A percentile compares a stretch with the other conserved stretches of the same genome.
These are phyloP conservation scores for Tachina lurida DNA, from an alignment of 2,888 invertebrate genomes.

Conservation along the genomic window DNA sequence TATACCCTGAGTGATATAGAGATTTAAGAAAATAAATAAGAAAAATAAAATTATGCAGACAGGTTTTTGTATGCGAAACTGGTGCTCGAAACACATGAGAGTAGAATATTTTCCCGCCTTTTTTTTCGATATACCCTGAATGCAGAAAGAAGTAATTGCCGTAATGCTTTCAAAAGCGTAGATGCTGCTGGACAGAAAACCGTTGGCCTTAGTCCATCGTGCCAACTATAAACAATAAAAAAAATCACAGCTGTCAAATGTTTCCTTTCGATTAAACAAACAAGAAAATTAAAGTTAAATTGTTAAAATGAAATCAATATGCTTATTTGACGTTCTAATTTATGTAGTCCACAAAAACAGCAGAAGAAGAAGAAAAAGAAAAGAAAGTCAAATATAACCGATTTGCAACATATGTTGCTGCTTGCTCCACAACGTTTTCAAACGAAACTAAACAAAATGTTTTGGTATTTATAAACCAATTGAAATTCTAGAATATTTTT, in stretches of 20 bases:
- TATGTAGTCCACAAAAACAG: slow-evolving; percentile 4
- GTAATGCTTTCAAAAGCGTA: too few species aligned
- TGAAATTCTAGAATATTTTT: slow-evolving; percentile 45
- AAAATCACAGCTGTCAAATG: slow-evolving; percentile 34
- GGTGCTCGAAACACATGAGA: too few species aligned
- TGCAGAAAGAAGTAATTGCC: too few species aligned
- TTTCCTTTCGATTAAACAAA: slow-evolving; percentile 49
- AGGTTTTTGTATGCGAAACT: too few species aligned
- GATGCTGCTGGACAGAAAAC: background rate
- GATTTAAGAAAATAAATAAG: too few species aligned
- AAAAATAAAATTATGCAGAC: too few species aligned
- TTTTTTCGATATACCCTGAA: too few species aligned
- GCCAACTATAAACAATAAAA: background rate
- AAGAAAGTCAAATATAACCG: background rate
- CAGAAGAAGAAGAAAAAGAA: background rate
- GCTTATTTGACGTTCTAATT: background rate
- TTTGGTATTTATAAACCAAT: background rate
- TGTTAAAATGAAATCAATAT: slow-evolving; percentile 42
- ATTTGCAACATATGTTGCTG: slow-evolving; percentile 60
- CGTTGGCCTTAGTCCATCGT: background rate
- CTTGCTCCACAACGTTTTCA: slow-evolving; percentile 26
- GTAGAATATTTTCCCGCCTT: too few species aligned
- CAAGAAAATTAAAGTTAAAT: slow-evolving; percentile 18
- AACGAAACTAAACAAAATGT: slow-evolving; percentile 10
- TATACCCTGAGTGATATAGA: too few species aligned